Conservation (phyloP, 2,113 vertebrate species). For the Hippocampus barbouri region DNA sequence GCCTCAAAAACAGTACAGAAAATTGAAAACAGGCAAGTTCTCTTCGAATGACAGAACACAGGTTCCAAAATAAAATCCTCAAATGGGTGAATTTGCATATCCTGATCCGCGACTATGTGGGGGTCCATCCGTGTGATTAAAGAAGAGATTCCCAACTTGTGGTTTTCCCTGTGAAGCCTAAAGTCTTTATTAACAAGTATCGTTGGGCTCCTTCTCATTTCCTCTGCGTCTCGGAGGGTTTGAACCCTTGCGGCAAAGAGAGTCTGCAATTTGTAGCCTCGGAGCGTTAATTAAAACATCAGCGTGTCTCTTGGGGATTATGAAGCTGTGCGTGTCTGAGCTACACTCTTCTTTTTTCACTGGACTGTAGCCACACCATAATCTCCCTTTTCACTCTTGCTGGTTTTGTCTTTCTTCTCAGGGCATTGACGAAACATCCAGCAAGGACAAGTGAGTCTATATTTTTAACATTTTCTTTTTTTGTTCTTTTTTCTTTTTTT, state of each 20-base stretch:
- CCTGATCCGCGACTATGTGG: too few species aligned
- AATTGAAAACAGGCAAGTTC: too few species aligned
- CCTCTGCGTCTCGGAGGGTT: constrained; percentile 48
- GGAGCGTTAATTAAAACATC: constrained; percentile 73
- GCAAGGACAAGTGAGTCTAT: constrained; percentile 93
- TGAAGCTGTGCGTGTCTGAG: constrained; percentile 54
- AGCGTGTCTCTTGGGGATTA: constrained; percentile 64
- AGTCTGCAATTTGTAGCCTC: constrained; percentile 68
- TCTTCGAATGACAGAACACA: too few species aligned
- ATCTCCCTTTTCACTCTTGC: constrained; percentile 25
- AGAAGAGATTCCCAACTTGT: constrained; percentile 12
- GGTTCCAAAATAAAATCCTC: too few species aligned
- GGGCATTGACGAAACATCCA: constrained; percentile 92
- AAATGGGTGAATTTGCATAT: too few species aligned
- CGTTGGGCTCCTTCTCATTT: constrained; percentile 48
- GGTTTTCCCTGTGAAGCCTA: constrained; percentile 18
- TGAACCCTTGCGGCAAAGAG: constrained; percentile 51
- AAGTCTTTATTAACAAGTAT: constrained; percentile 34
- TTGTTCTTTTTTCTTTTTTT: background rate
- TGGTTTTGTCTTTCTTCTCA: constrained; percentile 53
- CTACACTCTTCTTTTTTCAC: constrained; percentile 49
- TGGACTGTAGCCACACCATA: constrained; percentile 24
- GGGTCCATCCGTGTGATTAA: background rate
- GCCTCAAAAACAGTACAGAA: too few species aligned
- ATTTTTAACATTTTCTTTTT: background rate